phyloP scores from a whole-genome alignment of 2,113 vertebrate species.

The Phalacrocorax aristotelis region DNA sequence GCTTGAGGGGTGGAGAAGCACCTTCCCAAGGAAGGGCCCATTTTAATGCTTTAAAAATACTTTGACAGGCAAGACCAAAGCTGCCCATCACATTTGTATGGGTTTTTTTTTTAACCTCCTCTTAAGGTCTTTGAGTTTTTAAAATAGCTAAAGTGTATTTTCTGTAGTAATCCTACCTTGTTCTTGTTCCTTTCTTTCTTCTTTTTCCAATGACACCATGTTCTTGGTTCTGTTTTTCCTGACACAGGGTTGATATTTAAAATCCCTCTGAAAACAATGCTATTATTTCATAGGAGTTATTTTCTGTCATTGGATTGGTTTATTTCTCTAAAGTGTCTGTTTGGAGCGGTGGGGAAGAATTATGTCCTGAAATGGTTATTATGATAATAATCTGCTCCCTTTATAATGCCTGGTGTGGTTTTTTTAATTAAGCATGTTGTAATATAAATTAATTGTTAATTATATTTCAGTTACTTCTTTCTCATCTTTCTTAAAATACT shows the following conservation, averaged over 20 bases:
- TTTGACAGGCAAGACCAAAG: background rate
- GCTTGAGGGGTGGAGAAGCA: background rate
- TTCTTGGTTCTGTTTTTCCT: background rate
- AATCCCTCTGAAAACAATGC: background rate
- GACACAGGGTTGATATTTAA: background rate
- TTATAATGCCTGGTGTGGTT: background rate
- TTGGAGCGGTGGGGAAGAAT: background rate
- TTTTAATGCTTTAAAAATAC: background rate
- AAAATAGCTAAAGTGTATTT: background rate
- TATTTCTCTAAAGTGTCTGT: background rate
- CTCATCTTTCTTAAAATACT: background rate
- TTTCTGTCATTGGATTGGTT: background rate
- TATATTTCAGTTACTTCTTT: slow-evolving; percentile 4
- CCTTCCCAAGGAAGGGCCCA: background rate
- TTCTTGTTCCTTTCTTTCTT: background rate
- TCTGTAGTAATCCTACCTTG: background rate
- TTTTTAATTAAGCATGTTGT: background rate
- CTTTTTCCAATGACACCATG: background rate
- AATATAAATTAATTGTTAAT: background rate
- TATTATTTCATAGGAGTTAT: background rate
- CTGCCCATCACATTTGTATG: too few relatives aligned
- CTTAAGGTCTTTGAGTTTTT: background rate
- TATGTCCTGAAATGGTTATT: background rate
- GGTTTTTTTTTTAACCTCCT: background rate
- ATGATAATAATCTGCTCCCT: background rate